phyloP scores from a whole-genome alignment of 1,140 invertebrate species.

The Theocolax elegans region DNA sequence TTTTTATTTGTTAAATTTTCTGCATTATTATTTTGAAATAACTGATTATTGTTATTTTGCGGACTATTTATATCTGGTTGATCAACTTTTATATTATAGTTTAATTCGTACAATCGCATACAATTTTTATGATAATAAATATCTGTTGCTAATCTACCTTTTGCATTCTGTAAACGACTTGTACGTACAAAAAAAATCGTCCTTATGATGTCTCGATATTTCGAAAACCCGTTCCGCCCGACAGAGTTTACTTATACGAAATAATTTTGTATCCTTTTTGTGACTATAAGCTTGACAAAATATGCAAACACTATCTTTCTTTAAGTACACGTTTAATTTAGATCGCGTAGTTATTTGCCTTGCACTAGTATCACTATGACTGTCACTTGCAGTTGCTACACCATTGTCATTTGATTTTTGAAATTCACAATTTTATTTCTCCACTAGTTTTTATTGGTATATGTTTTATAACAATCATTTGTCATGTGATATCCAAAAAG shows the following conservation, averaged over 20 bases:
- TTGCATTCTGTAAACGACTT: neutral
- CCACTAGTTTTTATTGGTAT: neutral
- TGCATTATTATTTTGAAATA: neutral
- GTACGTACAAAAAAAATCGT: neutral
- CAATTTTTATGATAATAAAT: conserved; percentile 7
- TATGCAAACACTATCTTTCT: neutral
- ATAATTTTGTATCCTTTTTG: neutral
- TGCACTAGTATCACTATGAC: neutral
- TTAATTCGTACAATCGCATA: neutral
- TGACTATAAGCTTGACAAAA: neutral
- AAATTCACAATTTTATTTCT: too few species aligned
- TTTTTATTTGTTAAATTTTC: neutral
- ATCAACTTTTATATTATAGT: neutral
- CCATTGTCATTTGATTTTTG: too few species aligned
- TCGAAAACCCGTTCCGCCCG: neutral
- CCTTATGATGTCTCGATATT: neutral
- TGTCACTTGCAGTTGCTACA: too few species aligned
- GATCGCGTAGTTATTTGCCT: neutral
- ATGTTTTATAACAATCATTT: neutral
- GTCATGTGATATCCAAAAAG: conserved; percentile 1
- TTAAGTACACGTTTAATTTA: neutral
- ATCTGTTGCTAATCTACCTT: conserved; percentile 6
- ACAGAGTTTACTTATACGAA: neutral
- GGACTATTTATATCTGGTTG: too few species aligned
- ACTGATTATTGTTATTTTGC: neutral